Evolutionary conservation across 2,797 vertebrate species (phyloP).

Genomic region (Sebastes umbrosus): DNA sequence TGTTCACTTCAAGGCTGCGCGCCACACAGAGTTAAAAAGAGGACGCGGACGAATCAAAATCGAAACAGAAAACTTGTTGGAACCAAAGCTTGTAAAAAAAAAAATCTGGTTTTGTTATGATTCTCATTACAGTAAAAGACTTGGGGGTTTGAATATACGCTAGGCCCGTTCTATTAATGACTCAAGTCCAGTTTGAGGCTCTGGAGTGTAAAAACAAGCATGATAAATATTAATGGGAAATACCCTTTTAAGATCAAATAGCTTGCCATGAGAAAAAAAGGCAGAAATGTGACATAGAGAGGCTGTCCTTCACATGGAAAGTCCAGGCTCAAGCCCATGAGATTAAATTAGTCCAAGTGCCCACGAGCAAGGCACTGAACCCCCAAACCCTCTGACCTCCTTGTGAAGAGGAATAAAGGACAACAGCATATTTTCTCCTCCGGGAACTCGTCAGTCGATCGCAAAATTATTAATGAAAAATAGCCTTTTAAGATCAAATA

Average conservation of each 20-base stretch:
- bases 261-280: slow-evolving; percentile 2
- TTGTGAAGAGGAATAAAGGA: slow-evolving; percentile 21
- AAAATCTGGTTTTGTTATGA: slow-evolving; percentile 13
- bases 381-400: slow-evolving; percentile 25
- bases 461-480: slow-evolving; percentile 66
- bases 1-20: slow-evolving; percentile 54
- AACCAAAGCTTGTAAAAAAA: slow-evolving; percentile 9
- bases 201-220: slow-evolving; percentile 38
- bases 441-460: slow-evolving; percentile 12
- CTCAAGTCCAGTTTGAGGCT: slow-evolving; percentile 47
- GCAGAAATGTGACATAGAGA: background rate
- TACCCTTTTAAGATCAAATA: slow-evolving; percentile 61
- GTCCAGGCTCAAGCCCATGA: slow-evolving; percentile 17
- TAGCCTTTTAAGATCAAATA: slow-evolving; percentile 66
- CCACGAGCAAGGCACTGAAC: slow-evolving; percentile 35
- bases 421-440: slow-evolving; percentile 11
- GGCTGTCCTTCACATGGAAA: slow-evolving; percentile 22
- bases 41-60: slow-evolving; percentile 26
- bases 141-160: background rate
- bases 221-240: slow-evolving; percentile 64
- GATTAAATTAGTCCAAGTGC: slow-evolving; percentile 32
- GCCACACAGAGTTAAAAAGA: slow-evolving; percentile 14
- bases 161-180: slow-evolving; percentile 30
- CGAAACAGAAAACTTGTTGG: slow-evolving; percentile 35
- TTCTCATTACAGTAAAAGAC: slow-evolving; percentile 43